A percentile compares a stretch with the other conserved stretches of the same genome.
phyloP scores from a whole-genome alignment of 1,140 invertebrate species.

The Pachypeltis micranthus region DNA sequence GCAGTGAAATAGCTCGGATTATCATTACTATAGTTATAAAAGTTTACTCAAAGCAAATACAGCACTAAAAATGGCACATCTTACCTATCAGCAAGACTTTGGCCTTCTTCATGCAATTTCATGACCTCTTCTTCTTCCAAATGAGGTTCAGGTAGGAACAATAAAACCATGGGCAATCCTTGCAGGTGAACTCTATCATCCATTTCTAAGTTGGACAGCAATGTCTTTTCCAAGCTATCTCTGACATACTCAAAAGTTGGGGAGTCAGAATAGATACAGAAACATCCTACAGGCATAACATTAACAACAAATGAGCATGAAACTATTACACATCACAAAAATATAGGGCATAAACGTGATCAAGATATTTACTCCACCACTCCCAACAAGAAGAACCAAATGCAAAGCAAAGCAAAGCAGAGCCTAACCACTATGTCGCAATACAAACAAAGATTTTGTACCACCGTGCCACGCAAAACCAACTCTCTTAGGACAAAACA shows the following conservation, averaged over 20 bases:
- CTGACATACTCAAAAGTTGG: slow-evolving; percentile 85
- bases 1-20: too few species aligned
- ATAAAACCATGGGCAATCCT: slow-evolving; percentile 77
- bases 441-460: too few species aligned
- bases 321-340: neutral
- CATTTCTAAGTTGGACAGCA: slow-evolving; percentile 80
- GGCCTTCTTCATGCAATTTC: slow-evolving; percentile 75
- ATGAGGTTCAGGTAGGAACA: slow-evolving; percentile 74
- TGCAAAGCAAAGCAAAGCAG: too few species aligned
- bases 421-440: too few species aligned
- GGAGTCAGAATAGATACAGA: slow-evolving; percentile 83
- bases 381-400: too few species aligned
- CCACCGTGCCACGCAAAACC: too few species aligned
- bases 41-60: too few species aligned
- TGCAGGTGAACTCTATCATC: slow-evolving; percentile 76
- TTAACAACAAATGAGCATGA: neutral
- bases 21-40: too few species aligned
- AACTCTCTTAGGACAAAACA: too few species aligned
- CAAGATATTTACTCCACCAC: too few species aligned
- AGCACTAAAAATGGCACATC: neutral
- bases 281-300: slow-evolving; percentile 48
- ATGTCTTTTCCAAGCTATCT: slow-evolving; percentile 80
- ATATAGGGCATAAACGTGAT: too few species aligned
- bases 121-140: slow-evolving; percentile 72
- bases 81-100: slow-evolving; percentile 76